Base-by-base conservation (phyloP, 2,888 invertebrate genomes). In the Nowickia ferox region DNA sequence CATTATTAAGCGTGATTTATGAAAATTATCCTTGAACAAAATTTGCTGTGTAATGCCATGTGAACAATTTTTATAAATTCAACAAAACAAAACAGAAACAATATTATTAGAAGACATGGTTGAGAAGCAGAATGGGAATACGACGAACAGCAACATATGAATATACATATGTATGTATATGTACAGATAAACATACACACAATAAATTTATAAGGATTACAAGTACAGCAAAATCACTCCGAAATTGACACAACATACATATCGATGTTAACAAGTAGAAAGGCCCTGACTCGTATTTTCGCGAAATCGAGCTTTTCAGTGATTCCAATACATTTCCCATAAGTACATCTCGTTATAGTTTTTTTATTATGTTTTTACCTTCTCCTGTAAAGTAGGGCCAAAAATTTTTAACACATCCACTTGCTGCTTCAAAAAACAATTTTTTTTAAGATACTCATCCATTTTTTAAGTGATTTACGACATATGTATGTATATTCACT, bases 1-100 rank as follows among this genome's bases (percentile, higher is more conserved):
- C 40, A 72, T 72, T 85, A 82, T 78, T 44, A 75, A 82, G 77
- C 78, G 82, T 85, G 82, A 85, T 84, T 84, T 81, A 81, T 81
- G 80, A 77, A 74, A 74, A 85, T 81, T 85, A 81, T 81, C 74
- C 74, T 81, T 74, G 44, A 82, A 71, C 57, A 68, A 78, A 77
- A 77, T 77, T 77, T 77, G 57, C 48, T 77, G 69, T 78, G 71
- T 72, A 83, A 78, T 77, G 57, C 66, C n/a, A 83, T 83, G 72
- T 59, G 78, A 83, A 81, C 44, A 81, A 75, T 75, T 81, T 30
- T 78, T 63, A 83, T 72, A 17, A 66, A 72, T 72, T 57, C 19
- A 82, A 75, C 40, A 74, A 48, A 38, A 48, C 42, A 30, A 46
- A 30, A 44, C 19, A 74, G 2, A 51, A 59, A 57, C 5, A 40